Evolutionary conservation across 2,888 invertebrate species (phyloP).

Genomic region (Drosophila ezoana): DNA sequence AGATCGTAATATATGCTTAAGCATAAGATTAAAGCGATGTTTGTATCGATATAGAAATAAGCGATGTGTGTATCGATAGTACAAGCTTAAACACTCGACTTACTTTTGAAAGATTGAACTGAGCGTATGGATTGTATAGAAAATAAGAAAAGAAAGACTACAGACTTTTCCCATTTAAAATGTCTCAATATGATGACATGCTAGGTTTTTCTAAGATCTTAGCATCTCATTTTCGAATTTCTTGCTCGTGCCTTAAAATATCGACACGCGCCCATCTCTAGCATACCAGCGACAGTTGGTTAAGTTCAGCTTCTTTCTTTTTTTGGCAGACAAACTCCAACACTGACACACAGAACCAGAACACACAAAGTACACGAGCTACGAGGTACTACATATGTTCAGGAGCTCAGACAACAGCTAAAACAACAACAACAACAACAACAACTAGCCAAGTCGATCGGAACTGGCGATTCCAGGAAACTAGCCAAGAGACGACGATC

Average conservation of each 20-base stretch:
- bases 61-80: too few species aligned
- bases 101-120: too few species aligned
- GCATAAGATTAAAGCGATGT: too few species aligned
- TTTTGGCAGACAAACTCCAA: conserved; percentile 38
- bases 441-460: conserved; percentile 39
- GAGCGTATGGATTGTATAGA: too few species aligned
- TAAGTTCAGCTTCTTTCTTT: conserved; percentile 10
- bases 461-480: conserved; percentile 61
- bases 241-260: background rate
- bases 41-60: too few species aligned
- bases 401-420: conserved; percentile 41
- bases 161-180: too few species aligned
- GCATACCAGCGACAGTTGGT: conserved; percentile 12
- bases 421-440: conserved; percentile 31
- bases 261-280: conserved; percentile 16
- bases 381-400: conserved; percentile 55
- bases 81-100: too few species aligned
- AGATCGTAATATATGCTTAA: too few species aligned
- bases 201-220: too few species aligned
- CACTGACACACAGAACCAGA: conserved; percentile 27
- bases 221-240: background rate
- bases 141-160: too few species aligned
- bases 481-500: conserved; percentile 30
- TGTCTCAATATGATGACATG: too few species aligned
- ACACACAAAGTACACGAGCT: conserved; percentile 26